Evolutionary conservation across 2,888 invertebrate species (phyloP).

Genomic region (Pollenia angustigena): DNA sequence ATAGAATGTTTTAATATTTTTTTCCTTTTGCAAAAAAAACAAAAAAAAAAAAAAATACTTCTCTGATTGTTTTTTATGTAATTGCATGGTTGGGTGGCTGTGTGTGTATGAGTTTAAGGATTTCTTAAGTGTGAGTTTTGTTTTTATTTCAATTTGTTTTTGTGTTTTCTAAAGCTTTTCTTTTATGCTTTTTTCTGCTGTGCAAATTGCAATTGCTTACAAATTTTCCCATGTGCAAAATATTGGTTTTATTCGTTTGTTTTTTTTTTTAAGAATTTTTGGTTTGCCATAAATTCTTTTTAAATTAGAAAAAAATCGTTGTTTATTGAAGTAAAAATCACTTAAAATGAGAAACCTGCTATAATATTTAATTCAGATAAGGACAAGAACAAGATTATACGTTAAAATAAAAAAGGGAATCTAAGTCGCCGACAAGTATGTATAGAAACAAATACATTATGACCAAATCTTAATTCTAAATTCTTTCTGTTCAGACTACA

Average conservation of each 20-base stretch:
- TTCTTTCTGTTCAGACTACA: no score
- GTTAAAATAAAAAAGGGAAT: no score
- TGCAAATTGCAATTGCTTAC: slow-evolving; percentile 80
- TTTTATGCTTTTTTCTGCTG: slow-evolving; percentile 75
- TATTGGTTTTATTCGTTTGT: slow-evolving; percentile 64
- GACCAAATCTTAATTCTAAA: no score
- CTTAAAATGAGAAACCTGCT: background rate
- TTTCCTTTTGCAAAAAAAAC: background rate
- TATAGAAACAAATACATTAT: no score
- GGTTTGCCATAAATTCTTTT: background rate
- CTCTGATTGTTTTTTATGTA: slow-evolving; percentile 42
- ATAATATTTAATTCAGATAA: no score
- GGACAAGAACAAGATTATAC: no score
- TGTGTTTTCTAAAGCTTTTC: slow-evolving; percentile 67
- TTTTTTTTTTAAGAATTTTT: slow-evolving; percentile 1
- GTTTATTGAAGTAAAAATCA: background rate
- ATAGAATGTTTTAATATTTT: slow-evolving; percentile 56
- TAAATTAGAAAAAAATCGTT: slow-evolving; percentile 1
- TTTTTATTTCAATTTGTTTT: slow-evolving; percentile 57
- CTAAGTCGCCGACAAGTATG: no score
- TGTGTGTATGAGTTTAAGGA: slow-evolving; percentile 27
- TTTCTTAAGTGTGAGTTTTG: slow-evolving; percentile 62
- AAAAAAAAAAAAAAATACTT: slow-evolving; percentile 22
- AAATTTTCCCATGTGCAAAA: slow-evolving; percentile 83
- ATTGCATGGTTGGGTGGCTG: slow-evolving; percentile 43